Percentiles rank a stretch among this genome's conserved stretches.
Conservation (phyloP, 2,113 vertebrate genomes). For the Thunnus thynnus region DNA sequence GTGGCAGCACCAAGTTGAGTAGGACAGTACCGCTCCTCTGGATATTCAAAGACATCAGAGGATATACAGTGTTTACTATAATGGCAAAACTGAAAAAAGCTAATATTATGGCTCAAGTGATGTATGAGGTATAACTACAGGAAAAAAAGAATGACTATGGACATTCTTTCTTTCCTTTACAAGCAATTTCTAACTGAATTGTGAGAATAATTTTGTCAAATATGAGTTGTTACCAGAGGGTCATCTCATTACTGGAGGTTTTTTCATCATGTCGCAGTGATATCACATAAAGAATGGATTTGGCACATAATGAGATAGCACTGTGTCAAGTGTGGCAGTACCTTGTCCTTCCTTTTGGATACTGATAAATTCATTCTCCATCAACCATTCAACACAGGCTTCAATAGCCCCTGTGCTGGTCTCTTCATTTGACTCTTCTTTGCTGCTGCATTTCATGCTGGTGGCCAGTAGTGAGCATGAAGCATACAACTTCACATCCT, state of each 20-base stretch:
- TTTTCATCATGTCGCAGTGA: not conserved
- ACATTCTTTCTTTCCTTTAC: not conserved
- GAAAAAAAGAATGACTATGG: not conserved
- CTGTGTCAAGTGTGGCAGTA: not conserved
- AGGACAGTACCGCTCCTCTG: conserved; percentile 89
- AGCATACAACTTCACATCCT: conserved; percentile 91
- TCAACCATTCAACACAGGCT: conserved; percentile 92
- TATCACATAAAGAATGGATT: not conserved
- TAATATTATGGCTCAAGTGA: not conserved
- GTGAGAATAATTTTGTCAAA: too few species aligned
- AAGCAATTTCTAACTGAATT: not conserved
- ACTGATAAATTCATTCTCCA: conserved; percentile 96
- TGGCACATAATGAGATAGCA: not conserved
- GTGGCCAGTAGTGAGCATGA: conserved; percentile 93
- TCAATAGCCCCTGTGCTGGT: conserved; percentile 87
- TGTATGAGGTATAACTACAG: not conserved
- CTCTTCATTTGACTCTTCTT: conserved; percentile 42
- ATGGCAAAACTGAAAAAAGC: not conserved
- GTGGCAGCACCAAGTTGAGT: conserved; percentile 95
- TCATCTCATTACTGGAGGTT: not conserved
- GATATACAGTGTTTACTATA: not conserved
- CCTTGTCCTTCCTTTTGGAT: conserved; percentile 83
- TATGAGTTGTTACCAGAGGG: not conserved
- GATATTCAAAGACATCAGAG: conserved; percentile 20
- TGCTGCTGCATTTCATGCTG: conserved; percentile 70